Conservation (phyloP, 2,888 invertebrate species). For the Sminthurinus aureus region DNA sequence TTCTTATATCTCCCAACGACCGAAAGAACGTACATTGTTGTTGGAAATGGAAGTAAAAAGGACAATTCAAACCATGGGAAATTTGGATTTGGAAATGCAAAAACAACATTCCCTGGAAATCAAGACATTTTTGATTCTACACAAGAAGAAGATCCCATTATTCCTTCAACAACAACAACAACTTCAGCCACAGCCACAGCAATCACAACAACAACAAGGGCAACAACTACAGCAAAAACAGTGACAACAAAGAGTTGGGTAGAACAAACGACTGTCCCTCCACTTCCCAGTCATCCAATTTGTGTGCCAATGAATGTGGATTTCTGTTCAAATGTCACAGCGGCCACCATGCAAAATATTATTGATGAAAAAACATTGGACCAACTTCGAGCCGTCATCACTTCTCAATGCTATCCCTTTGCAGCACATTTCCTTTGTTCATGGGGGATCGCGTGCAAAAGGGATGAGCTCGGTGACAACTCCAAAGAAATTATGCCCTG, state of each 20-base stretch:
- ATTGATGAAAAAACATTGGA: slow-evolving; percentile 53
- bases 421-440: slow-evolving; percentile 87
- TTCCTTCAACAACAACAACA: background rate
- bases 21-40: slow-evolving; percentile 54
- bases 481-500: slow-evolving; percentile 68
- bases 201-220: background rate
- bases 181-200: too few relatives aligned
- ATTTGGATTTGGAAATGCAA: slow-evolving; percentile 8
- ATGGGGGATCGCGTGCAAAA: slow-evolving; percentile 56
- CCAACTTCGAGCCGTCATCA: slow-evolving; percentile 77
- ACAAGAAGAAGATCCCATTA: background rate
- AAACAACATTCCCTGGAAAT: slow-evolving; percentile 24
- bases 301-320: slow-evolving; percentile 57
- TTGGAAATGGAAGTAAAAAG: slow-evolving; percentile 36
- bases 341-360: slow-evolving; percentile 65
- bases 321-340: slow-evolving; percentile 54
- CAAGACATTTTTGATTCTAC: slow-evolving; percentile 28
- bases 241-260: background rate
- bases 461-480: slow-evolving; percentile 50
- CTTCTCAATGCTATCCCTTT: slow-evolving; percentile 86
- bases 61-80: background rate
- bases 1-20: slow-evolving; percentile 59
- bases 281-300: slow-evolving; percentile 17
- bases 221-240: background rate
- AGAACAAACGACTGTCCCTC: background rate